Evolutionary conservation across 2,797 vertebrate genomes (phyloP).

Genomic region (Takifugu ocellatus): DNA sequence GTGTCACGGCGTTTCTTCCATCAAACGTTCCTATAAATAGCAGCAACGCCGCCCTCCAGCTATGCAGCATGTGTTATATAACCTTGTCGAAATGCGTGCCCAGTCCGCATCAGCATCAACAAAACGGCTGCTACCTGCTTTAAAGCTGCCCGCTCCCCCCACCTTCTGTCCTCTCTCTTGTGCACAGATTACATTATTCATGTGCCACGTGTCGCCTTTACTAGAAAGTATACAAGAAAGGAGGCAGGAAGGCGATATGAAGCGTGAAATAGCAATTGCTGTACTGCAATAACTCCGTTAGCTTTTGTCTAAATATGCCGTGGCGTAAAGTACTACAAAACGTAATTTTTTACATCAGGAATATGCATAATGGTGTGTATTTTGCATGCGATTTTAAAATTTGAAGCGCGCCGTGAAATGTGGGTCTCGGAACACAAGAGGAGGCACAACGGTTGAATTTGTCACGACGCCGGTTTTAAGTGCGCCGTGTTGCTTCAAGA

Average conservation of each 20-base stretch:
- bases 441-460: too few relatives aligned
- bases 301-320: not conserved
- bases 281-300: conserved; percentile 1
- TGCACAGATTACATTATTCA: conserved; percentile 51
- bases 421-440: too few relatives aligned
- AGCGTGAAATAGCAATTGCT: conserved; percentile 1
- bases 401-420: too few relatives aligned
- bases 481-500: too few relatives aligned
- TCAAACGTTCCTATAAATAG: conserved; percentile 68
- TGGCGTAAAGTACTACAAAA: not conserved
- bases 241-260: conserved; percentile 1
- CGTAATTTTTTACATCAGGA: not conserved
- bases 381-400: not conserved
- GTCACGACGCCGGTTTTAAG: too few relatives aligned
- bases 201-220: conserved; percentile 36
- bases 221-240: conserved; percentile 31
- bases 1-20: conserved; percentile 54
- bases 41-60: conserved; percentile 33
- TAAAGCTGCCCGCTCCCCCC: conserved; percentile 12
- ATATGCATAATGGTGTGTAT: too few relatives aligned
- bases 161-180: not conserved
- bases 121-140: conserved; percentile 56
- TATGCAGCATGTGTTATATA: conserved; percentile 62
- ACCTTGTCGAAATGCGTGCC: conserved; percentile 45
- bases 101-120: conserved; percentile 52